phyloP scores from a whole-genome alignment of 2,113 vertebrate species.

The Lepidothrix coronata region DNA sequence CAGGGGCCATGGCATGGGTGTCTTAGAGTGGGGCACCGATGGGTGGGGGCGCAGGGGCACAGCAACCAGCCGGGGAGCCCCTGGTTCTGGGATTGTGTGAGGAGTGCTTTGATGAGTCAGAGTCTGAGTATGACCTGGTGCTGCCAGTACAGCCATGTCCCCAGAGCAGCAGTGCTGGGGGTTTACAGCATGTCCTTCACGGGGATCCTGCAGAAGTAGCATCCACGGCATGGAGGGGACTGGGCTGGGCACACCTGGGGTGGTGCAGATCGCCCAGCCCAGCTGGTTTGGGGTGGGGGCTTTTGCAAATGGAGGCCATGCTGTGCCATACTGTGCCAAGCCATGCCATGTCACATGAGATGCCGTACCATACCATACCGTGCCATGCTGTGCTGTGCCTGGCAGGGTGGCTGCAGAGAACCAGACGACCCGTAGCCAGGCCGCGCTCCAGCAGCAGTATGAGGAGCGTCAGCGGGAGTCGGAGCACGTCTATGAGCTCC shows the following conservation, averaged over 20 bases:
- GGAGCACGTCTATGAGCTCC: conserved; percentile 78
- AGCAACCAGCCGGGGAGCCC: fast-evolving
- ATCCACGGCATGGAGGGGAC: fast-evolving
- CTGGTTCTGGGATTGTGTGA: fast-evolving
- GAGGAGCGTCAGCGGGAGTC: conserved; percentile 82
- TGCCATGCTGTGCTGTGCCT: not conserved
- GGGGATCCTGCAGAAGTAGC: not conserved
- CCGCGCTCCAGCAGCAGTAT: conserved; percentile 74
- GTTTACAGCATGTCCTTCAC: fast-evolving
- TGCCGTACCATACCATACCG: fast-evolving
- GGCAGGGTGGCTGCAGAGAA: conserved; percentile 77
- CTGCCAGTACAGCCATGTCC: fast-evolving
- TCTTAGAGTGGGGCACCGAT: fast-evolving
- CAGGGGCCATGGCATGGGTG: not conserved
- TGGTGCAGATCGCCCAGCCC: not conserved
- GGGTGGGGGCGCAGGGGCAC: not conserved
- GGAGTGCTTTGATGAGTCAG: not conserved
- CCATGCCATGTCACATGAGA: not conserved
- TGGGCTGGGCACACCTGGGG: not conserved
- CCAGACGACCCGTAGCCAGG: conserved; percentile 80
- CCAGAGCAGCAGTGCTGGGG: not conserved
- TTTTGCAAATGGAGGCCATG: not conserved
- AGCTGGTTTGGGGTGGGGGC: not conserved
- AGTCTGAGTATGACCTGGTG: not conserved
- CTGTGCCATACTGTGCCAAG: not conserved